Conservation (phyloP, 2,888 invertebrate genomes). For the Hylaea fasciaria region DNA sequence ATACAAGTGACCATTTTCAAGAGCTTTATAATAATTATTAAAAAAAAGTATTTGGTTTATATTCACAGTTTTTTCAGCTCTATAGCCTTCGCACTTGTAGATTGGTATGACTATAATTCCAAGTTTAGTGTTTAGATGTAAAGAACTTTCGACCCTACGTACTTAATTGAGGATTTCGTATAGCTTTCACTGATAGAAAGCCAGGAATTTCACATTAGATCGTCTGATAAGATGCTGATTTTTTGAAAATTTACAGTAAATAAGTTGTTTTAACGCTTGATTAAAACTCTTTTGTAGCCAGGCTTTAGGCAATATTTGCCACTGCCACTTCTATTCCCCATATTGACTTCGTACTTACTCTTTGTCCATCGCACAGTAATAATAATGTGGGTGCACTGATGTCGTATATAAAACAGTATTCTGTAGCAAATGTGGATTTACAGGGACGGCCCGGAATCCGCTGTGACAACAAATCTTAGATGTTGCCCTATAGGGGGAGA, state of each 20-base stretch:
- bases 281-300: not conserved
- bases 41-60: not conserved
- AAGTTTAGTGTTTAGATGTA: too few relatives aligned
- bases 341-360: conserved; percentile 32
- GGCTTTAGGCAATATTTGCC: too few relatives aligned
- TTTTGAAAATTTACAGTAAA: too few relatives aligned
- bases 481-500: conserved; percentile 18
- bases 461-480: conserved; percentile 58
- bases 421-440: conserved; percentile 52
- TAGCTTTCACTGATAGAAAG: too few relatives aligned
- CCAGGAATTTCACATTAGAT: too few relatives aligned
- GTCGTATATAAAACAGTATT: conserved; percentile 52
- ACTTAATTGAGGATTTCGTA: too few relatives aligned
- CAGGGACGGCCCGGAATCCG: conserved; percentile 48
- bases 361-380: conserved; percentile 53
- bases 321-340: conserved; percentile 32
- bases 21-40: too few relatives aligned
- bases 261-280: too few relatives aligned
- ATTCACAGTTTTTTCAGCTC: not conserved
- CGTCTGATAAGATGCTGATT: too few relatives aligned
- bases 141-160: too few relatives aligned
- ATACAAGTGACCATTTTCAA: not conserved
- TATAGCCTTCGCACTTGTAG: too few relatives aligned
- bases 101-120: too few relatives aligned
- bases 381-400: conserved; percentile 61